phyloP scores from a whole-genome alignment of 1,140 invertebrate genomes.

The Calliphora vicina region DNA sequence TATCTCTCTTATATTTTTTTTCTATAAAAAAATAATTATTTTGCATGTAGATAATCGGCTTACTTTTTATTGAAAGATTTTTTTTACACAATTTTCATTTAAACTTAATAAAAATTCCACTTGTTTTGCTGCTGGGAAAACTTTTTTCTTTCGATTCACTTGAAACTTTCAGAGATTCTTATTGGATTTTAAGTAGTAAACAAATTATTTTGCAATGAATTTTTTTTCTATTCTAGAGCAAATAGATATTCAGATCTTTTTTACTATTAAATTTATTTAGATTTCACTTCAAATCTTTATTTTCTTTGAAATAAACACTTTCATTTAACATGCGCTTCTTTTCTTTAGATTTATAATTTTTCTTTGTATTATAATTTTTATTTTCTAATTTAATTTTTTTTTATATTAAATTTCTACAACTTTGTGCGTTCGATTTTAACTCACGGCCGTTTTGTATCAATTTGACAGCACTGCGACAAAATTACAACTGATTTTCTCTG shows the following conservation, averaged over 20 bases:
- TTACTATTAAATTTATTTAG: not conserved
- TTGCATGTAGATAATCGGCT: too few species aligned
- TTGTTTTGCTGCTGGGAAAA: too few species aligned
- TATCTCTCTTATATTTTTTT: not conserved
- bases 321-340: not conserved
- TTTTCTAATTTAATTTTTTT: not conserved
- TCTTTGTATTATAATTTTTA: not conserved
- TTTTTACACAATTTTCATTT: not conserved
- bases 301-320: not conserved
- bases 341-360: not conserved
- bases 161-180: not conserved
- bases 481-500: conserved; percentile 34
- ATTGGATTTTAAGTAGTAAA: not conserved
- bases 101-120: not conserved
- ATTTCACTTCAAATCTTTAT: not conserved
- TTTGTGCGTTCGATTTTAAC: conserved; percentile 8
- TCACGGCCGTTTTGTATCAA: conserved; percentile 14
- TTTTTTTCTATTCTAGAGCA: not conserved
- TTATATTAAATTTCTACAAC: not conserved
- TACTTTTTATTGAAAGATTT: not conserved
- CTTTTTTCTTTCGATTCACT: not conserved
- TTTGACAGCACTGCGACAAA: conserved; percentile 39
- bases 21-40: too few species aligned
- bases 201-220: too few species aligned
- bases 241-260: not conserved